phyloP scores from a whole-genome alignment of 2,888 invertebrate genomes.

The Coelinius sp. region DNA sequence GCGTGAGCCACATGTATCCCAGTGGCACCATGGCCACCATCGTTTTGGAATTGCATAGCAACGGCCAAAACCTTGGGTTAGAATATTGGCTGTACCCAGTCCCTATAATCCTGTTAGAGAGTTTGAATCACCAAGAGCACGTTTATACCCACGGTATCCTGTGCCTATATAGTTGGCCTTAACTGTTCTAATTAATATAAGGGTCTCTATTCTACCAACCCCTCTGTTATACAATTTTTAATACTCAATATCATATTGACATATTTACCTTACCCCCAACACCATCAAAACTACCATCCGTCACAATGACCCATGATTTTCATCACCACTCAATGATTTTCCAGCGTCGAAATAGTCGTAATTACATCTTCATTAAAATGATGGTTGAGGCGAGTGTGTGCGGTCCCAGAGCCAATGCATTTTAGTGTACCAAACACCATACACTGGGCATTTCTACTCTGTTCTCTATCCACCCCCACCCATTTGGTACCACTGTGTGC shows the following conservation, averaged over 20 bases:
- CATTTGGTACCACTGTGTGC: background rate
- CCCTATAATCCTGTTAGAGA: constrained; percentile 65
- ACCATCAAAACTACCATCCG: no score
- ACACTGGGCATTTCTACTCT: background rate
- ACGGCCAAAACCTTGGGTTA: constrained; percentile 42
- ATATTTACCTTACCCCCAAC: no score
- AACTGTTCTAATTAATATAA: constrained; percentile 69
- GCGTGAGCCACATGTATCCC: constrained; percentile 49
- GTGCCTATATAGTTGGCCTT: constrained; percentile 59
- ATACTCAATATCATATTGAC: background rate
- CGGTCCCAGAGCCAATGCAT: constrained; percentile 40
- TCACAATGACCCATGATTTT: no score
- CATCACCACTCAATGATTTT: no score
- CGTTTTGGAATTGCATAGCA: constrained; percentile 42
- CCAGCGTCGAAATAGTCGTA: constrained; percentile 64
- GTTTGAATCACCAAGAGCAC: constrained; percentile 65
- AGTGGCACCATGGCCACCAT: background rate
- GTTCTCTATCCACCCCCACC: background rate
- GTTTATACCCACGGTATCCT: constrained; percentile 51
- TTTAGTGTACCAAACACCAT: constrained; percentile 2
- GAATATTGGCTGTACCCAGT: no score
- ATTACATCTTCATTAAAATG: constrained; percentile 70
- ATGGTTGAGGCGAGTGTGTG: constrained; percentile 51
- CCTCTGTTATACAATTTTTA: background rate
- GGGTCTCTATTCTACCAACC: constrained; percentile 52